Percentiles rank a stretch among this genome's conserved stretches.
Evolutionary conservation across 2,113 vertebrate species (phyloP).

Genomic region (Xyrauchen texanus): DNA sequence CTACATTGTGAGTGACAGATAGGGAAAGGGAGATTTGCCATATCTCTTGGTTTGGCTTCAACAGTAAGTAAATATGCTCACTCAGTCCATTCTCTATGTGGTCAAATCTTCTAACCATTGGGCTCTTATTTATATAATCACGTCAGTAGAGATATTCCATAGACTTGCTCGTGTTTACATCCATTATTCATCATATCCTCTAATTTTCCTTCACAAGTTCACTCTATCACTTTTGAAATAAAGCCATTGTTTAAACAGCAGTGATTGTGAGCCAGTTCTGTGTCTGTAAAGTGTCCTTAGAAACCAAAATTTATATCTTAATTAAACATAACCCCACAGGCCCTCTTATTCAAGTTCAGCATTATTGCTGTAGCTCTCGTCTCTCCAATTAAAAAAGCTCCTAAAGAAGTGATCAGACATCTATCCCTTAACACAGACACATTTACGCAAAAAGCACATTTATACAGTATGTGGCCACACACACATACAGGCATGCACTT

Average conservation of each 20-base stretch:
- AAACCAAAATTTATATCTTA: conserved; percentile 53
- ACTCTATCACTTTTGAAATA: conserved; percentile 9
- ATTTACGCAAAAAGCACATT: background rate
- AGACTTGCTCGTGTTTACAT: conserved; percentile 15
- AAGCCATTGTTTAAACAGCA: conserved; percentile 8
- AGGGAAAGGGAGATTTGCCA: conserved; percentile 3
- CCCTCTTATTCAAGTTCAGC: conserved; percentile 17
- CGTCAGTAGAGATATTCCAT: background rate
- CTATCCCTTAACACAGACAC: conserved; percentile 3
- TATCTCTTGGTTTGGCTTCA: background rate
- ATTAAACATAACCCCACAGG: conserved; percentile 53
- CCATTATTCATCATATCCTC: conserved; percentile 28
- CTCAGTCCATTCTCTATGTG: background rate
- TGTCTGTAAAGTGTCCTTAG: conserved; percentile 49
- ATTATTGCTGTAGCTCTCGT: conserved; percentile 53
- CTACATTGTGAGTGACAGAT: too few species aligned
- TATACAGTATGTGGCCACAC: background rate
- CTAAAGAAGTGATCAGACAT: conserved; percentile 38
- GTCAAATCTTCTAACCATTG: background rate
- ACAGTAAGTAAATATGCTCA: conserved; percentile 40
- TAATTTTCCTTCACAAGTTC: background rate
- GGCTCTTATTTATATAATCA: conserved; percentile 15
- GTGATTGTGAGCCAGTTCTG: background rate
- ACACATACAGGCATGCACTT: background rate
- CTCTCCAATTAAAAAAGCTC: conserved; percentile 55